Percentiles rank a stretch among this genome's conserved stretches.
phyloP scores from a whole-genome alignment of 2,797 vertebrate species.

The Philypnodon macrostomus region DNA sequence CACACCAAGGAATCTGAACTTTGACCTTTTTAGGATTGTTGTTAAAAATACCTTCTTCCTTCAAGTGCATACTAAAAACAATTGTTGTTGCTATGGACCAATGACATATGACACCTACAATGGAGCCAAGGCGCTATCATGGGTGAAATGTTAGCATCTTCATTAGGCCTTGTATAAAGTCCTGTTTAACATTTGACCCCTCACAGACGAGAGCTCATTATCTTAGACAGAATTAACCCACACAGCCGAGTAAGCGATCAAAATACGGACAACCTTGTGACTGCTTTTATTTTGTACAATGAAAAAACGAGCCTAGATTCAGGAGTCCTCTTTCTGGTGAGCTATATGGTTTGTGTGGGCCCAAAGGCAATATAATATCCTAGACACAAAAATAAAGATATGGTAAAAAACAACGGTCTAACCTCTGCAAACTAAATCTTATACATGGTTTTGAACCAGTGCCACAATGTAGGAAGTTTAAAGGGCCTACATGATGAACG shows the following conservation, averaged over 20 bases:
- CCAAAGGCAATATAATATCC: no score
- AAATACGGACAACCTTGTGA: constrained; percentile 24
- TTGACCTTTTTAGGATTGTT: constrained; percentile 14
- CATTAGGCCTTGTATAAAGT: constrained; percentile 58
- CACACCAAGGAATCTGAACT: constrained; percentile 29
- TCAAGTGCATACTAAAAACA: constrained; percentile 25
- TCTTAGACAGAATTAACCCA: constrained; percentile 53
- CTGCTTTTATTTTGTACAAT: background rate
- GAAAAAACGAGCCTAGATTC: background rate
- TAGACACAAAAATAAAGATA: no score
- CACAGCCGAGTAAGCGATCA: constrained; percentile 34
- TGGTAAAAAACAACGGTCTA: no score
- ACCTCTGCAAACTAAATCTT: no score
- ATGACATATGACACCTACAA: constrained; percentile 17
- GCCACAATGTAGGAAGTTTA: no score
- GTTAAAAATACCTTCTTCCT: constrained; percentile 7
- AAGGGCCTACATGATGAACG: no score
- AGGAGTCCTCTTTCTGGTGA: background rate
- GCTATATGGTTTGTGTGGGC: no score
- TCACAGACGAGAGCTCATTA: constrained; percentile 46
- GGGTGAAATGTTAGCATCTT: constrained; percentile 44
- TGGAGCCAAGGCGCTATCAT: constrained; percentile 21
- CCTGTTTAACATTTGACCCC: constrained; percentile 59
- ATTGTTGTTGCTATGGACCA: constrained; percentile 32
- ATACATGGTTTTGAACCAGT: no score